Percentiles rank a stretch among this genome's conserved stretches.
Conservation (phyloP, 2,113 vertebrate genomes). For the Craseonycteris thonglongyai region DNA sequence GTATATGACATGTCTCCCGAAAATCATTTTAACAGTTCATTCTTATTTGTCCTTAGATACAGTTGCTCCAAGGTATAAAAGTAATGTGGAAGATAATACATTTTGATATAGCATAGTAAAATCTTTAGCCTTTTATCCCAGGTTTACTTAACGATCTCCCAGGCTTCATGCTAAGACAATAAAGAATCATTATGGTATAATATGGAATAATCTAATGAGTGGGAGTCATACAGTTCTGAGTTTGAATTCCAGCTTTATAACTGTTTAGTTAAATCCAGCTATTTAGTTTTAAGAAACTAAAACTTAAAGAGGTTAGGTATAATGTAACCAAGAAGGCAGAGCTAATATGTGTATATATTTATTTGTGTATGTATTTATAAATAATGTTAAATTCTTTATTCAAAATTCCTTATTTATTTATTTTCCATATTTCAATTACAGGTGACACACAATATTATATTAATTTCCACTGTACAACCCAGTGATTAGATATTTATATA, state of each 20-base stretch:
- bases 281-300: not conserved
- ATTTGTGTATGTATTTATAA: no score
- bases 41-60: not conserved
- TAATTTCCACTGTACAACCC: no score
- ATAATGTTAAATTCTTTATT: no score
- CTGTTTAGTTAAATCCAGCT: not conserved
- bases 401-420: no score
- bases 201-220: not conserved
- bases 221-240: not conserved
- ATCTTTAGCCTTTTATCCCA: not conserved
- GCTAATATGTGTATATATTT: not conserved
- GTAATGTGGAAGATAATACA: not conserved
- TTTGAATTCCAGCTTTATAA: not conserved
- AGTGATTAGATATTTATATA: no score
- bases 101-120: not conserved
- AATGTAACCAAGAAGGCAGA: not conserved
- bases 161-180: not conserved
- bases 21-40: not conserved
- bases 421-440: no score
- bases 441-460: no score
- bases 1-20: not conserved
- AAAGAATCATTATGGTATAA: not conserved
- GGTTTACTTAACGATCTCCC: not conserved
- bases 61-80: not conserved
- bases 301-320: not conserved